Base-by-base conservation (phyloP, 2,797 vertebrate species). In the Sciurus vulgaris region DNA sequence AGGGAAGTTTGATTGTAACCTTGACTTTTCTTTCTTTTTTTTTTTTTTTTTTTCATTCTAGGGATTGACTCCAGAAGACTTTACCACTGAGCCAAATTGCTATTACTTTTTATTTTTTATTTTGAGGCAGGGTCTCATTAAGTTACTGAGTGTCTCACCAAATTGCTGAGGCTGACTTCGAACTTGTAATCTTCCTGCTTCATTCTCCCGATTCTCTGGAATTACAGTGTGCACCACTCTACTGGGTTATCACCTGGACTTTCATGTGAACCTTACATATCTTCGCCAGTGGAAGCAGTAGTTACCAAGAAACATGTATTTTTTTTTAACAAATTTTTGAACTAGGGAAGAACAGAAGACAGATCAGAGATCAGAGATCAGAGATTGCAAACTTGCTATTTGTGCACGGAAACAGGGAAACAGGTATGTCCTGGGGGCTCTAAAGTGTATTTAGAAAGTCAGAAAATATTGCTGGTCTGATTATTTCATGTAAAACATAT, bases 311-410 rank as follows among this genome's bases (percentile, higher is more conserved):
- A 81, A 87, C 6, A 78, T 89, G 44, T 47, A 47, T 47, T 47
- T 47, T 96, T 86, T 26, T 95, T 92, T 70, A 49, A 41, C 26
- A 85, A 84, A 90, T 70, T 15, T 73, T 76, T 65, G 88, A 44
- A 33, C 41, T 56, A 86, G 22, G 28, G 20, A 69, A 44, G 51
- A 88, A 59, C 18, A 86, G 63, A 26, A 56, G 24, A 65, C 0
- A 7, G n/a, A 47, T 47, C 44, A 47, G 44, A 7, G n/a, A 95
- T 56, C 9, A 74, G 51, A 89, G 41, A 95, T 56, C 9, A 74
- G 51, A 89, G 41, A 83, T 69, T 7, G 22, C 7, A 61, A 22
- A 87, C 28, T 72, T 84, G 49, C 73, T 47, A 56, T 30, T 18
- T 44, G 22, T 76, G 61, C 77, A 67, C 44, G 30, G 14, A 88